Conservation (phyloP, 2,797 vertebrate species). For the Rhodeus uyekii region DNA sequence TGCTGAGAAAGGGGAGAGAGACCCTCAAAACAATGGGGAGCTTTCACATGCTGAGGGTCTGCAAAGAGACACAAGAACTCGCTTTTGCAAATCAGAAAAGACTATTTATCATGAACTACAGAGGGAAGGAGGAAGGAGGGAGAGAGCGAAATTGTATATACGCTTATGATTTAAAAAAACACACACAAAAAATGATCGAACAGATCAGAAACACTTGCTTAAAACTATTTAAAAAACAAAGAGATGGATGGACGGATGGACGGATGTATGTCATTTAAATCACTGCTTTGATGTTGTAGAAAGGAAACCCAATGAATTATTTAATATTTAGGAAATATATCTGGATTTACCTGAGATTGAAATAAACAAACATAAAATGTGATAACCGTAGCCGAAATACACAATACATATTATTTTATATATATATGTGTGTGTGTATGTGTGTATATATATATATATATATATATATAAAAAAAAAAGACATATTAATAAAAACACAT, state of each 20-base stretch:
- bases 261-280: too few relatives aligned
- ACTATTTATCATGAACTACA: slow-evolving; percentile 40
- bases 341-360: neutral
- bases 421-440: too few relatives aligned
- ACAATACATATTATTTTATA: too few relatives aligned
- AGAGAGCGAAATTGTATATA: too few relatives aligned
- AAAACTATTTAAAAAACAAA: too few relatives aligned
- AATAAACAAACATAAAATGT: neutral
- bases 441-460: too few relatives aligned
- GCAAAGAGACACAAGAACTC: slow-evolving; percentile 31
- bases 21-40: slow-evolving; percentile 20
- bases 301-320: neutral
- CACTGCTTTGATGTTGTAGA: neutral
- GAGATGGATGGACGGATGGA: too few relatives aligned
- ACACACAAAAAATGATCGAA: too few relatives aligned
- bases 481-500: too few relatives aligned
- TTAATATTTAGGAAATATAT: neutral
- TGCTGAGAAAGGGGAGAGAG: neutral
- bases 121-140: neutral
- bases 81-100: slow-evolving; percentile 3
- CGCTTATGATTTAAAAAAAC: too few relatives aligned
- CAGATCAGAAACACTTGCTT: too few relatives aligned
- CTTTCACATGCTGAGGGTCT: slow-evolving; percentile 29
- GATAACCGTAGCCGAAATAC: neutral
- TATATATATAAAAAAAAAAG: too few relatives aligned